These are phyloP conservation scores for Drosophila birchii DNA, from an alignment of 2,888 invertebrate genomes.

Conservation along the genomic window DNA sequence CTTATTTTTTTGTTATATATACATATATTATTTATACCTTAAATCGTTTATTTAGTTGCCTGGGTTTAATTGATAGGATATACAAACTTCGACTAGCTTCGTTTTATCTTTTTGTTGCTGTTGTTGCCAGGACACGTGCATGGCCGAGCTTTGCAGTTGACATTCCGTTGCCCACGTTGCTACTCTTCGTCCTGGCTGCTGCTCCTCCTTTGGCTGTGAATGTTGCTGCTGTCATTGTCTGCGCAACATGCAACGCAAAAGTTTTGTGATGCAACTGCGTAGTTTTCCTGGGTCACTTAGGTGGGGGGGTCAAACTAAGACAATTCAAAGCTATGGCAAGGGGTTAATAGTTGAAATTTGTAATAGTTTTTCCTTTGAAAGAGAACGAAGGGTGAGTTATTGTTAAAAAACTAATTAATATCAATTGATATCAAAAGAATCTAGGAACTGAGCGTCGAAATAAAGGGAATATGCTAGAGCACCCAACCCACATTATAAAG, in stretches of 20 bases:
- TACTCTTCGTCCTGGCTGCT: slow-evolving; percentile 4
- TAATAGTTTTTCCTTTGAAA: background rate
- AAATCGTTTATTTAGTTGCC: background rate
- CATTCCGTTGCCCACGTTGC: slow-evolving; percentile 40
- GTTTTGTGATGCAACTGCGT: slow-evolving; percentile 37
- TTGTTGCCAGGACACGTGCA: slow-evolving; percentile 49
- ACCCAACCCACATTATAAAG: background rate
- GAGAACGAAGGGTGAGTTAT: background rate
- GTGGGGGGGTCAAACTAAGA: background rate
- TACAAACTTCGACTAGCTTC: background rate
- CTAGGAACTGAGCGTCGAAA: background rate
- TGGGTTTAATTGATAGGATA: background rate
- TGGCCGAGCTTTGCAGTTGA: slow-evolving; percentile 43
- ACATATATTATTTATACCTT: too few relatives aligned
- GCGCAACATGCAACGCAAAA: slow-evolving; percentile 54
- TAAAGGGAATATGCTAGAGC: background rate
- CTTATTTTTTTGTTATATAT: too few relatives aligned
- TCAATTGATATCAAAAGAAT: background rate
- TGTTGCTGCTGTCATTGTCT: slow-evolving; percentile 35
- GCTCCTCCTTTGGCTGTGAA: slow-evolving; percentile 3
- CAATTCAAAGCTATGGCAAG: slow-evolving; percentile 5
- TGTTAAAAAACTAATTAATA: background rate
- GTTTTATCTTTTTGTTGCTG: background rate
- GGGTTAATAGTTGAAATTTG: slow-evolving; percentile 2
- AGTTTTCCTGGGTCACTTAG: slow-evolving; percentile 10